Base-by-base conservation (phyloP, 2,888 invertebrate species). In the Campopleginae sp. region DNA sequence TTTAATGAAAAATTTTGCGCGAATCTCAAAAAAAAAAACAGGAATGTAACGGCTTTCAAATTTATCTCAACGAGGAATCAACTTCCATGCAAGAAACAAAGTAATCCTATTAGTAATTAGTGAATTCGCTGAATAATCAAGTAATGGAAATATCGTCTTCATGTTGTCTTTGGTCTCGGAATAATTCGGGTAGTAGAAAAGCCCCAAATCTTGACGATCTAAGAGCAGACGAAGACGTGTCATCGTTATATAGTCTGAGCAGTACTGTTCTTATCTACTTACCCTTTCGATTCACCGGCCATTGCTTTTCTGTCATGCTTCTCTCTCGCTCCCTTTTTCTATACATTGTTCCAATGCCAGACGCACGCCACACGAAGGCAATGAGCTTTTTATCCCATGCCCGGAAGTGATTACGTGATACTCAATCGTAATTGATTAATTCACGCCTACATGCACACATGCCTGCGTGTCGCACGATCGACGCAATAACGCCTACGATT, bases 271-370 rank as follows among this genome's bases (percentile, higher is more conserved):
- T 23, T 70, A 63, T 19, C 58, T 66, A 78, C 78, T 80, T 84
- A 71, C 68, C 44, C 46, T 33, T 27, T 33, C 71, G 83, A 84
- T 71, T 76, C 75, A 54, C 14, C 72, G 80, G 85, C 86, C 85
- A 86, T 87, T 80, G 80, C 65, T 74, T 72, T 61, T 76, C 68
- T 58, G 42, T 54, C 76, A 46, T 66, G 27, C 68, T 38, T 58
- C 44, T 31, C 63, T 54, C 51, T 54, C 68, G 46, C 38, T 51
- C n/a, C 6, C 44, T 31, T 51, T 65, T 70, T 42, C 31, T 19
- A 70, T 33, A 27, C 71, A 51, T 65, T 44, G 70, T 44, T 58
- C 27, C 44, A 70, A 76, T 61, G 68, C 70, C 66, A n/a, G 38
- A 68, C 75, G 54, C 74, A 68, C 44, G 58, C 80, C 44, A 74